Percentiles rank a stretch among this genome's conserved stretches.
phyloP scores from a whole-genome alignment of 2,113 vertebrate genomes.

The Colius striatus region DNA sequence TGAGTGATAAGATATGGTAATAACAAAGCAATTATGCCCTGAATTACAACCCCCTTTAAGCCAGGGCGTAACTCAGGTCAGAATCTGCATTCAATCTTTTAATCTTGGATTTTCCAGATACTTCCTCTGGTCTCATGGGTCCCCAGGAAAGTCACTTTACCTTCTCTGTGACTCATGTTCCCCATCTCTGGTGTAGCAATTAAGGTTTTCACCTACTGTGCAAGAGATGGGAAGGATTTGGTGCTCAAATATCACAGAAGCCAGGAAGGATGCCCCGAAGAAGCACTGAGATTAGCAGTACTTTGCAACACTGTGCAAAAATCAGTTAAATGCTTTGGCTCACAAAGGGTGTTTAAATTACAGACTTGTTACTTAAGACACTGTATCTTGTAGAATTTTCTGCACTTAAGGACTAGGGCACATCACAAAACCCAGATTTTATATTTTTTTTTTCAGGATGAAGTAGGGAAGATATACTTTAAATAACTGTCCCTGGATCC shows the following conservation, averaged over 20 bases:
- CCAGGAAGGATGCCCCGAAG: background rate
- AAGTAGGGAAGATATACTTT: background rate
- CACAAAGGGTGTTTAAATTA: background rate
- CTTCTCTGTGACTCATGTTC: background rate
- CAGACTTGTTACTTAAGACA: background rate
- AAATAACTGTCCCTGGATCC: background rate
- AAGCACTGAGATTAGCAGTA: accelerated
- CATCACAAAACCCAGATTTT: background rate
- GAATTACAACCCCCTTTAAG: background rate
- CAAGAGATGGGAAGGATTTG: constrained; percentile 6
- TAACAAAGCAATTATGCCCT: background rate
- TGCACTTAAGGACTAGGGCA: background rate
- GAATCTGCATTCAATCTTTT: background rate
- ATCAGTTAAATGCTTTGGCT: background rate
- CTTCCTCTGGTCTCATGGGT: background rate
- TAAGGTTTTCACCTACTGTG: constrained; percentile 24
- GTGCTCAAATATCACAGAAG: background rate
- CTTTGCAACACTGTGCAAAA: accelerated
- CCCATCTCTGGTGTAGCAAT: constrained; percentile 3
- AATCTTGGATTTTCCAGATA: background rate
- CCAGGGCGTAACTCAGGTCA: background rate
- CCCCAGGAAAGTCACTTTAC: background rate
- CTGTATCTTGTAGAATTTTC: background rate
- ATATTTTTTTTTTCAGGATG: background rate
- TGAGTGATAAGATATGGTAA: background rate